These are phyloP conservation scores for Chrysodeixis includens DNA, from an alignment of 2,888 invertebrate species.

Conservation along the genomic window DNA sequence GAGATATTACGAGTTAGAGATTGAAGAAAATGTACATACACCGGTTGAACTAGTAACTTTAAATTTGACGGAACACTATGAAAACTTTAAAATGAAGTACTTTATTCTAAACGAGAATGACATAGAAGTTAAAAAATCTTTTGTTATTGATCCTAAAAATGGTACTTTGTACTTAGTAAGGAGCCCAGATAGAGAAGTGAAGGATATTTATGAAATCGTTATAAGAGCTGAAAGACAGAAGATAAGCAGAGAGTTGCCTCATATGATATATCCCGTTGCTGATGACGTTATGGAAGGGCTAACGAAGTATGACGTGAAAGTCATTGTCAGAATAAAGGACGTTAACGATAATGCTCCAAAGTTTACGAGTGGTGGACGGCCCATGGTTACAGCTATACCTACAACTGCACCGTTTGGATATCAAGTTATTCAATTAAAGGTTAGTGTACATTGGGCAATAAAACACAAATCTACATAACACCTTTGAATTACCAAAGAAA, in stretches of 20 bases:
- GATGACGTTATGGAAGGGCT: conserved; percentile 92
- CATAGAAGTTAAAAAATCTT: conserved; percentile 89
- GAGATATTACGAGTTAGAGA: conserved; percentile 94
- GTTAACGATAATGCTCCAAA: conserved; percentile 95
- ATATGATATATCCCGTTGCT: conserved; percentile 93
- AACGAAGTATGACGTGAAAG: conserved; percentile 93
- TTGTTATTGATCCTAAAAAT: conserved; percentile 93
- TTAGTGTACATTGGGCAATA: conserved; percentile 64
- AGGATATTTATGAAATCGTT: conserved; percentile 90
- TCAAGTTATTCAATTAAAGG: conserved; percentile 93
- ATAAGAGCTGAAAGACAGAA: conserved; percentile 88
- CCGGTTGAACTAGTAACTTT: conserved; percentile 93
- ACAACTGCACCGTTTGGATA: conserved; percentile 95
- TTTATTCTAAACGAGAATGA: conserved; percentile 90
- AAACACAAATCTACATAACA: neutral
- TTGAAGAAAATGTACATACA: conserved; percentile 94
- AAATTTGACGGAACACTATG: conserved; percentile 92
- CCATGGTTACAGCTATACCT: conserved; percentile 95
- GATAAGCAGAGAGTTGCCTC: conserved; percentile 91
- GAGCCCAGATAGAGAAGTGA: conserved; percentile 93
- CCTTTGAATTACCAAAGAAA: too few relatives aligned
- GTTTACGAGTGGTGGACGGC: conserved; percentile 93
- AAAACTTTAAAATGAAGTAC: conserved; percentile 91
- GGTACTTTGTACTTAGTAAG: conserved; percentile 93
- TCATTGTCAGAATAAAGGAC: conserved; percentile 93